Conservation (phyloP, 1,140 invertebrate species). For the Megathymus violae region DNA sequence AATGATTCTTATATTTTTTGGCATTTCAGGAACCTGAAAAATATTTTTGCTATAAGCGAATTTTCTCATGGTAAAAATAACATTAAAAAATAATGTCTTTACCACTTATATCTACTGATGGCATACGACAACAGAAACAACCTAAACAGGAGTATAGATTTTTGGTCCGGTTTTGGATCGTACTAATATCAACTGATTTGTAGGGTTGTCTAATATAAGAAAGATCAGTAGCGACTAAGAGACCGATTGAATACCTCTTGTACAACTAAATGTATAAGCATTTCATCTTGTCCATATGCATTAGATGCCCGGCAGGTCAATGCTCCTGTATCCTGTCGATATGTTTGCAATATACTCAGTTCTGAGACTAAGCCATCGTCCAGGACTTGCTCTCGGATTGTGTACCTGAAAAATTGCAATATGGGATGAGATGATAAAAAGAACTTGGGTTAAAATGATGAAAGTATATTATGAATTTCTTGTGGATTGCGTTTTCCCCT, state of each 20-base stretch:
- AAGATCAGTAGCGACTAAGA: background rate
- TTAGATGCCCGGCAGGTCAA: slow-evolving; percentile 95
- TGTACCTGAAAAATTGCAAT: slow-evolving; percentile 82
- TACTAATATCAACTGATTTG: too few species aligned
- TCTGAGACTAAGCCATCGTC: slow-evolving; percentile 93
- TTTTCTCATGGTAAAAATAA: too few species aligned
- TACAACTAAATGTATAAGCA: slow-evolving; percentile 95
- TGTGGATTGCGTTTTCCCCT: too few species aligned
- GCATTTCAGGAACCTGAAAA: slow-evolving; percentile 92
- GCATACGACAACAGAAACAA: too few species aligned
- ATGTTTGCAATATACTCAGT: slow-evolving; percentile 92
- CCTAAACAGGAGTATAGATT: too few species aligned
- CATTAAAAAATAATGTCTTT: too few species aligned
- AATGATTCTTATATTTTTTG: slow-evolving; percentile 92
- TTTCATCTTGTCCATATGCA: slow-evolving; percentile 94
- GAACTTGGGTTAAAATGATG: too few species aligned
- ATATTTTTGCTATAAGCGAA: too few species aligned
- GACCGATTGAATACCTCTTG: slow-evolving; percentile 86
- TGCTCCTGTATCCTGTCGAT: slow-evolving; percentile 93
- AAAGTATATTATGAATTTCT: too few species aligned
- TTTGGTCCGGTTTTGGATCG: too few species aligned
- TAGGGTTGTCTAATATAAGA: too few species aligned
- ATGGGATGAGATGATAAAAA: background rate
- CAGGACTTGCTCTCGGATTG: slow-evolving; percentile 89
- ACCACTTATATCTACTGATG: too few species aligned